Base-by-base conservation (phyloP, 1,140 invertebrate species). In the Stegodyphus mimosarum region DNA sequence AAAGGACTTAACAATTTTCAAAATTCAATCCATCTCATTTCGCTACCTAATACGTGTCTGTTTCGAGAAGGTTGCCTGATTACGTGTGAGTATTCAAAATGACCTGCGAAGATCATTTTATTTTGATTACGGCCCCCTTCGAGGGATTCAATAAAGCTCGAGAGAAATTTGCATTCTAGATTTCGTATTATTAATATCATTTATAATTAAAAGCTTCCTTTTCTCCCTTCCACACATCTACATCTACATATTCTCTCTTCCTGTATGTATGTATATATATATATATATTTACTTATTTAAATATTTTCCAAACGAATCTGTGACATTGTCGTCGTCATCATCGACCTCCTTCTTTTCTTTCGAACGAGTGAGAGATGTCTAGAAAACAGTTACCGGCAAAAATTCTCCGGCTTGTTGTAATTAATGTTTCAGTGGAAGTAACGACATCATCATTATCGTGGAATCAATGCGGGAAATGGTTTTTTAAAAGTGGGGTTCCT, bases 401-500 rank as follows among this genome's bases (percentile, higher is more conserved):
- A 48, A 50, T 71, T 71, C 69, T 50, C 18, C 51, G 48, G 11
- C 69, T n/a, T 50, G 51, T 50, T 50, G 69, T 71, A 71, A 71
- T 71, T 71, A 71, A 71, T 71, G 49, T 71, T 71, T 71, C 69
- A 71, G 48, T 71, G 69, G 48, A 15, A 67, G 48, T 67, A 67
- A 51, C 69, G 69, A 71, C 69, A 71, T 71, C 69, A 51, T 71
- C 69, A 71, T 71, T 71, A 71, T 71, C 13, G n/a, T 6, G 48
- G n/a, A 71, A 71, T 71, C 69, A 71, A 71, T 71, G 51, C 69
- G 69, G 69, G 51, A 71, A 71, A 71, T 71, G 69, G 51, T 71
- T 71, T 71, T 71, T 71, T 71, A 50, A 71, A 71, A 71, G 51
- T 13, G 33, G 33, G 67, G 67, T 69, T 69, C 49, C 49, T 49